Evolutionary conservation across 2,888 invertebrate species (phyloP), one percentile per base, ranked within the genome.

Genomic region (Protula sp.): DNA sequence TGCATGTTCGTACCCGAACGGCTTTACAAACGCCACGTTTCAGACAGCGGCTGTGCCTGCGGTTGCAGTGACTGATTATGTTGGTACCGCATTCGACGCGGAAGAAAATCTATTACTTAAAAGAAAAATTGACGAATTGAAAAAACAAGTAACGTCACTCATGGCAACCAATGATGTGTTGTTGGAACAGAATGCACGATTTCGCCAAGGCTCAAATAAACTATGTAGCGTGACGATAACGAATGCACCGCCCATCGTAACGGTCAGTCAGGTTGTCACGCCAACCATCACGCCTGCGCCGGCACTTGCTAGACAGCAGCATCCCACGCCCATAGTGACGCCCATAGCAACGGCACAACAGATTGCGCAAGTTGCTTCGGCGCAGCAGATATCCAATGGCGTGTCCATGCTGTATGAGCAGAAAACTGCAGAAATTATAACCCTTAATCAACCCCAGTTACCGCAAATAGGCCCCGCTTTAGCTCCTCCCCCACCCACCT

Each of bases 111-210:
- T 38, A 19, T 38, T 14, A 9, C 19, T 38, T 9, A 9, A 19
- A 9, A 38, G 38, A 19, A 38, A 50, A 26, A 26, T 50, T 50
- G 87, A 87, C 53, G 87, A 88, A 70, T 78, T 89, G 60, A 88
- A 88, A 75, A 87, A 87, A 74, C 87, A 87, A 80, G 86, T 87
- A 24, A 85, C 85, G 31, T 88, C 89, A 77, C 80, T 89, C 63
- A 87, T 87, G 38, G 88, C 89, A 1, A 88, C 89, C 5, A 90
- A 90, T 77, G 89, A 90, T 75, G 89, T 89, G 76, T 83, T 90
- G 14, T 79, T 90, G 65, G 88, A 89, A 71, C 89, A 90, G 80
- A 89, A 89, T 79, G 89, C 89, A 28, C 87, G 87, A 66, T 80
- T 89, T 62, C 83, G 89, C 30, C 71, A 73, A 66, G n/a, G n/a